phyloP scores from a whole-genome alignment of 2,113 vertebrate genomes.

The Jacana jacana region DNA sequence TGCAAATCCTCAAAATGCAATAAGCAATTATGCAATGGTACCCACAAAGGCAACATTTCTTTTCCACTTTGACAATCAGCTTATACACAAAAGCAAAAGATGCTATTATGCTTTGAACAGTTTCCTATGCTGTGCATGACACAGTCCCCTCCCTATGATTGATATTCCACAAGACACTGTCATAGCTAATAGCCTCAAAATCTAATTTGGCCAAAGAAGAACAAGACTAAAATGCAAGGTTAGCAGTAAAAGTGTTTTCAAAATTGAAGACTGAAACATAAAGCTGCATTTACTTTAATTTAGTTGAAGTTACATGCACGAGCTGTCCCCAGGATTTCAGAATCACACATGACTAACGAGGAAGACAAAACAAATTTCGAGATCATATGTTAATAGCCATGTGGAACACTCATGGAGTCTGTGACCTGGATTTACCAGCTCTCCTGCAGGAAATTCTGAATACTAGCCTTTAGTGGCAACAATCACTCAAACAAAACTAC shows the following conservation, averaged over 20 bases:
- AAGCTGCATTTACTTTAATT: neutral
- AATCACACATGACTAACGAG: neutral
- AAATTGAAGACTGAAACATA: neutral
- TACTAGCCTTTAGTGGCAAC: neutral
- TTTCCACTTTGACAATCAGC: neutral
- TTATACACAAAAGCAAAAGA: neutral
- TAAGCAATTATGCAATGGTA: neutral
- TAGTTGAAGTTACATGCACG: neutral
- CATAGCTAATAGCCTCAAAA: neutral
- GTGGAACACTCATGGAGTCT: neutral
- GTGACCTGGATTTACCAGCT: neutral
- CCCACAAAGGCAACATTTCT: neutral
- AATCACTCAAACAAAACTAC: neutral
- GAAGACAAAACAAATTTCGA: neutral
- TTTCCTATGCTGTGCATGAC: neutral
- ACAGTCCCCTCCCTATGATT: neutral
- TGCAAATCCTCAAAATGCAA: neutral
- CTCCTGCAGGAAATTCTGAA: neutral
- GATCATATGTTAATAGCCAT: neutral
- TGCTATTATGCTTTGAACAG: neutral
- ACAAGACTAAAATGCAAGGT: neutral
- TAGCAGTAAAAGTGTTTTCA: neutral
- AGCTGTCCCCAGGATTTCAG: neutral
- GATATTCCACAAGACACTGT: neutral
- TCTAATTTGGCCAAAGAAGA: neutral